phyloP scores from a whole-genome alignment of 1,140 invertebrate species.

The Lepidurus packardi region DNA sequence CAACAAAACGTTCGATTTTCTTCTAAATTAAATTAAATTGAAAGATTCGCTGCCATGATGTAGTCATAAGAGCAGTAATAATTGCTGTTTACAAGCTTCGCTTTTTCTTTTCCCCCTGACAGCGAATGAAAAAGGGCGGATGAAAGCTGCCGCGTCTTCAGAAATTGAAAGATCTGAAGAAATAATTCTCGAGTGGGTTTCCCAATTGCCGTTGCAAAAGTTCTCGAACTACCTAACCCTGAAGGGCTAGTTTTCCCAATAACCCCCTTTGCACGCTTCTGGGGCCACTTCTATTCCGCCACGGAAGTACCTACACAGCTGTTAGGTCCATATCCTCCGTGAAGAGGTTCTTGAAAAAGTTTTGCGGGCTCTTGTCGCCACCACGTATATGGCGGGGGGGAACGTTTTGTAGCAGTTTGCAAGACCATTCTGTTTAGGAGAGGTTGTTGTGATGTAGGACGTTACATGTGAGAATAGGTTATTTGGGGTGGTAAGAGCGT shows the following conservation, averaged over 20 bases:
- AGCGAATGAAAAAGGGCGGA: no score
- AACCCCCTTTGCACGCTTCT: slow-evolving; percentile 8
- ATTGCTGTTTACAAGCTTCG: no score
- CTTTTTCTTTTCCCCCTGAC: no score
- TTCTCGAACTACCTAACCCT: neutral
- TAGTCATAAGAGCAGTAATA: no score
- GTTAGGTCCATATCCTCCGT: slow-evolving; percentile 21
- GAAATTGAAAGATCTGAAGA: no score
- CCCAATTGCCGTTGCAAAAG: no score
- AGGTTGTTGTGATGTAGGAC: slow-evolving; percentile 15
- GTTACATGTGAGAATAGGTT: slow-evolving; percentile 17
- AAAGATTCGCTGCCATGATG: no score
- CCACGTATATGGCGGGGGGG: neutral
- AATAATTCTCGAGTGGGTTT: neutral
- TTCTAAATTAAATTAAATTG: no score
- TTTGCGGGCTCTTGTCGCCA: slow-evolving; percentile 16
- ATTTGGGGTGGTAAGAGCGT: slow-evolving; percentile 3
- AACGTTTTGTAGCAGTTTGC: slow-evolving; percentile 1
- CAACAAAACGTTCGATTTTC: no score
- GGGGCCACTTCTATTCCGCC: neutral
- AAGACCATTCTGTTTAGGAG: neutral
- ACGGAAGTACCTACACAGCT: slow-evolving; percentile 12
- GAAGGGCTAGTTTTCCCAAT: neutral
- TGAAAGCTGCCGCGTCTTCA: no score
- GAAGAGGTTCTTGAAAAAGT: slow-evolving; percentile 22